Evolutionary conservation across 2,888 invertebrate species (phyloP), one percentile per base, ranked within the genome.

Genomic region (Drosophila diplacantha): DNA sequence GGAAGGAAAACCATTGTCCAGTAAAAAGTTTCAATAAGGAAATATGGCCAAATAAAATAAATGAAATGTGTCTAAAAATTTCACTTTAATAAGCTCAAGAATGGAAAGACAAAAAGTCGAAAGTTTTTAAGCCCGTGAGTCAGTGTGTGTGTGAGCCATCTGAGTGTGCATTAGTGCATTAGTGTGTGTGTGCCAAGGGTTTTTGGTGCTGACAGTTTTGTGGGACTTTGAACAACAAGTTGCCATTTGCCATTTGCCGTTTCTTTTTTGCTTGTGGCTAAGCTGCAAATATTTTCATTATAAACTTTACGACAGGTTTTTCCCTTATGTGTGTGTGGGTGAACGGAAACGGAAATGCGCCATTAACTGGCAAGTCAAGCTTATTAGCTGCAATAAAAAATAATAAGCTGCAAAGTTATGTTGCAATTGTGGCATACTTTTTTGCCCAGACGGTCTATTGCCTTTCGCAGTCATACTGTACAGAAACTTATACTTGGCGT

Each of bases 381-480:
- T 83, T 80, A 83, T 80, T 81, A 82, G 75, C 72, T 71, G 61
- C 83, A 80, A 80, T 81, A 80, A 83, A 80, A 79, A 78, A 77
- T 83, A 82, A 84, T 82, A 82, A 84, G 82, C 83, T 84, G 71
- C 69, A 72, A 81, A 80, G 73, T 83, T 77, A 82, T 83, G 75
- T 77, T 80, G 80, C 77, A 77, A 74, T 75, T 81, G 72, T 81
- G 74, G 74, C 70, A 74, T 72, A 74, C 69, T 75, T 71, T 66
- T 58, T 44, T 35, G 37, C 62, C 46, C 61, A 59, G 56, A 46
- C 49, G 31, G 56, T 52, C 49, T 38, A 43, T 37, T 35, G 39
- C 3, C 38, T 22, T 35, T 29, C 24, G 26, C 39, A 34, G 24
- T 38, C 34, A 34, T 11, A 47, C 55, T 18, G 6, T n/a, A 54